phyloP scores from a whole-genome alignment of 1,140 invertebrate genomes.

The Zaprionus lachaisei region DNA sequence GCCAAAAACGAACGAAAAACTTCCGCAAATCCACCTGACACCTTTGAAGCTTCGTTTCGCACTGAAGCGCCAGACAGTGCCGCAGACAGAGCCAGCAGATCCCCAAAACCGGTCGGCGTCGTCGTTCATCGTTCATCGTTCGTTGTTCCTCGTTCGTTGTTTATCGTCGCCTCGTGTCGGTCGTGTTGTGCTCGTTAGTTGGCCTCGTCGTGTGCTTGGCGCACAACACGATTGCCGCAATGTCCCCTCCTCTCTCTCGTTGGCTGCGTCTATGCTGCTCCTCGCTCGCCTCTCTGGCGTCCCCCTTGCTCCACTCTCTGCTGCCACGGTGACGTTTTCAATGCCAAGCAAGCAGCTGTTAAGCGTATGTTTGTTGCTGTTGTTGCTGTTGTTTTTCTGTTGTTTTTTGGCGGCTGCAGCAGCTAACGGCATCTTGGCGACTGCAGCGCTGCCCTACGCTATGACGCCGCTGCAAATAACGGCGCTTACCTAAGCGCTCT shows the following conservation, averaged over 20 bases:
- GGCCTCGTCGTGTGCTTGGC: conserved; percentile 25
- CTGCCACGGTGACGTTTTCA: conserved; percentile 53
- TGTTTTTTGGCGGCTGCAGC: conserved; percentile 21
- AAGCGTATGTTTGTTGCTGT: conserved; percentile 33
- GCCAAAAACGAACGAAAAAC: conserved; percentile 15
- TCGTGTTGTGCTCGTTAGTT: conserved; percentile 30
- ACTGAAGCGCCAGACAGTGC: conserved; percentile 64
- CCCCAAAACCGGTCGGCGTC: conserved; percentile 41
- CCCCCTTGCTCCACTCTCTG: too few species aligned
- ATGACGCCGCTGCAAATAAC: background rate
- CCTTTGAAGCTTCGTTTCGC: conserved; percentile 64
- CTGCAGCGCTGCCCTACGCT: conserved; percentile 14
- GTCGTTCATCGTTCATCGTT: conserved; percentile 22
- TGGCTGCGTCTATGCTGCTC: background rate
- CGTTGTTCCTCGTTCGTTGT: conserved; percentile 11
- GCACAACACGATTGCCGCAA: conserved; percentile 48
- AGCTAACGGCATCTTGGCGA: conserved; percentile 13
- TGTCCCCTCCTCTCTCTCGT: conserved; percentile 9
- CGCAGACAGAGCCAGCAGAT: conserved; percentile 59
- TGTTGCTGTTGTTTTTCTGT: conserved; percentile 9
- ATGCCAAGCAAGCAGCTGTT: conserved; percentile 80
- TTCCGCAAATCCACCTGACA: conserved; percentile 56
- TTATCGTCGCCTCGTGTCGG: conserved; percentile 15
- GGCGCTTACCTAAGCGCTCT: background rate
- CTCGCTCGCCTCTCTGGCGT: conserved; percentile 2